Conservation (phyloP, 2,888 invertebrate genomes). For the Eupithecia abbreviata region DNA sequence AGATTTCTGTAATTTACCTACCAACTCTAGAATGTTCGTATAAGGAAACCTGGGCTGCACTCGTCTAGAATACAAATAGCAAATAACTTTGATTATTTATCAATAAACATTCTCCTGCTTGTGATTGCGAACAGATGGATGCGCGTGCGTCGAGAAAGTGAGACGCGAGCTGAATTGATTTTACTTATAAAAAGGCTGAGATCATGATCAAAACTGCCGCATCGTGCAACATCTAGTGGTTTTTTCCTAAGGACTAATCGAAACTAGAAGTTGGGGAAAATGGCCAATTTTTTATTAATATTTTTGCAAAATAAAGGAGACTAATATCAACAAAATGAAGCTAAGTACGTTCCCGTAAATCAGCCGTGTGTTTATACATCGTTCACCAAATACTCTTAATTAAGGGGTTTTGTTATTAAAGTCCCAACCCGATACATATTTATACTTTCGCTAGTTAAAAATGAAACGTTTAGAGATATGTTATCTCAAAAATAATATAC, state of each 20-base stretch:
- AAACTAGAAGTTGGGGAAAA: background rate
- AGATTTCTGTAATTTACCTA: background rate
- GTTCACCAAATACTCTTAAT: too few relatives aligned
- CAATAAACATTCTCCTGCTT: conserved; percentile 59
- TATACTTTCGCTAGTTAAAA: too few relatives aligned
- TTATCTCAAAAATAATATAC: too few relatives aligned
- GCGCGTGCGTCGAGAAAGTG: conserved; percentile 70
- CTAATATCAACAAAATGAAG: too few relatives aligned
- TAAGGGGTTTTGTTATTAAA: too few relatives aligned
- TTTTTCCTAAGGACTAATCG: background rate
- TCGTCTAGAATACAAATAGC: conserved; percentile 40
- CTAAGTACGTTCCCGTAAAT: too few relatives aligned
- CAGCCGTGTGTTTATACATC: too few relatives aligned
- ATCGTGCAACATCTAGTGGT: background rate
- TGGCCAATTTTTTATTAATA: too few relatives aligned
- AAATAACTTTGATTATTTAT: conserved; percentile 52
- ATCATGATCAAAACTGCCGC: conserved; percentile 23
- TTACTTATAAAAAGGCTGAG: conserved; percentile 22
- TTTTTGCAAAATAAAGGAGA: too few relatives aligned
- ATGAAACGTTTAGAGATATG: too few relatives aligned
- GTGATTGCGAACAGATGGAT: conserved; percentile 55
- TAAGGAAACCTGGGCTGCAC: conserved; percentile 39
- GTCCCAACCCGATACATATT: too few relatives aligned
- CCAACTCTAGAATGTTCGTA: conserved; percentile 8
- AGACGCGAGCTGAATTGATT: conserved; percentile 62